Evolutionary conservation across 2,113 vertebrate species (phyloP), one percentile per base, ranked within the genome.

Genomic region (Trematomus loennbergii): DNA sequence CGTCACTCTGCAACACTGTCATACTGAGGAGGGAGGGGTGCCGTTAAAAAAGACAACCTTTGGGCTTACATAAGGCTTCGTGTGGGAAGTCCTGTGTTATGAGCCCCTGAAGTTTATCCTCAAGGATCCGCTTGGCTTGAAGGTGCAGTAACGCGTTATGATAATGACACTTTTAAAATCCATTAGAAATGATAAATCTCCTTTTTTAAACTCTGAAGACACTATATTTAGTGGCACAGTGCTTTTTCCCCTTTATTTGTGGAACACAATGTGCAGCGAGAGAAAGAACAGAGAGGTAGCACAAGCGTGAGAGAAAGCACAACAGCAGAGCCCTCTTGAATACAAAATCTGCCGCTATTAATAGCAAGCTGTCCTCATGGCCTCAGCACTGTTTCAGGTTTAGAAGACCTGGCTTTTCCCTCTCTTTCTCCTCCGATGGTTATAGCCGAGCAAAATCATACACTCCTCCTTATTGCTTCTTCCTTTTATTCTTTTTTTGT

Each of bases 261-360:
- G 22, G 45, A 82, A 81, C 73, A 86, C 25, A 16, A 63, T 89
- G 83, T 87, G 45, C 75, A 18, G 65, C 67, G 88, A 83, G 66
- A 61, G 73, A 75, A 40, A 54, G 25, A 77, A 77, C 58, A 67
- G 64, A 77, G 55, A 80, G 73, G 82, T 74, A 84, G 83, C 52
- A 79, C 36, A 78, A 86, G 84, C 29, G 9, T 84, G 84, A 86
- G 88, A 92, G 72, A 87, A 83, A 83, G 88, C 86, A 91, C 87
- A 92, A 91, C 88, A 93, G 91, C 90, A 90, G 82, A 91, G 84
- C 87, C 85, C 90, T 93, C 86, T 89, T 94, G 88, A 95, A 94
- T 94, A 93, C 94, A 93, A 93, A 93, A 93, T 90, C 68, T 73
- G 79, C 67, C n/a, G 64, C 94, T 95, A 96, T 93, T 94, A 95